Evolutionary conservation across 1,140 invertebrate genomes (phyloP).

Genomic region (Batillaria attramentaria): DNA sequence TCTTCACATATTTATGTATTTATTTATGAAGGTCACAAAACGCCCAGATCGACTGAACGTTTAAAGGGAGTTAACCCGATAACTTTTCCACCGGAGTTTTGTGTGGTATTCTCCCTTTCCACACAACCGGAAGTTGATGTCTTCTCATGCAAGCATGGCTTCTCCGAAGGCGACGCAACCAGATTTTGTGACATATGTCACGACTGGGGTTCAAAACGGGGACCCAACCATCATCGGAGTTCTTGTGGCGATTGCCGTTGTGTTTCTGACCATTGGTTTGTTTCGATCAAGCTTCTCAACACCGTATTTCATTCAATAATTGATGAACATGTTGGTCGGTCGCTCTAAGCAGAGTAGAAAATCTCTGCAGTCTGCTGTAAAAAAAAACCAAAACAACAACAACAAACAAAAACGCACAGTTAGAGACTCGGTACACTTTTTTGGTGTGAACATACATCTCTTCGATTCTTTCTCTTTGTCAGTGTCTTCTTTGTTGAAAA

Average conservation of each 20-base stretch:
- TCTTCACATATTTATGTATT: not conserved
- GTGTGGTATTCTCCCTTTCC: not conserved
- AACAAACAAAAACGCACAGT: too few relatives aligned
- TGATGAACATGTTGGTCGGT: too few relatives aligned
- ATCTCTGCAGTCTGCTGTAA: too few relatives aligned
- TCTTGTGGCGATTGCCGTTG: not conserved
- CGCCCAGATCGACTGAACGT: not conserved
- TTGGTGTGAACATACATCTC: too few relatives aligned
- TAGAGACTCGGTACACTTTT: too few relatives aligned
- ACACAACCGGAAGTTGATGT: not conserved
- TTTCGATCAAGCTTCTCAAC: too few relatives aligned
- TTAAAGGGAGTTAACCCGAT: not conserved
- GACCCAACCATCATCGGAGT: not conserved
- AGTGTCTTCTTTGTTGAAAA: too few relatives aligned
- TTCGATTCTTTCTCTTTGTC: too few relatives aligned
- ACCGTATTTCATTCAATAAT: too few relatives aligned
- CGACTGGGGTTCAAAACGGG: not conserved
- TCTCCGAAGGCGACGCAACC: not conserved
- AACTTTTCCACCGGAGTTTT: too few relatives aligned
- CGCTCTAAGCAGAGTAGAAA: too few relatives aligned
- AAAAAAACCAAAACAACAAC: too few relatives aligned
- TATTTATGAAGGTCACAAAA: not conserved
- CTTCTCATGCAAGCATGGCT: not conserved
- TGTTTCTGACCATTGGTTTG: not conserved
- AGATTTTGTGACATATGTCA: conserved; percentile 18